Evolutionary conservation across 2,797 vertebrate species (phyloP), one percentile per base, ranked within the genome.

Genomic region (Argyrosomus regius): DNA sequence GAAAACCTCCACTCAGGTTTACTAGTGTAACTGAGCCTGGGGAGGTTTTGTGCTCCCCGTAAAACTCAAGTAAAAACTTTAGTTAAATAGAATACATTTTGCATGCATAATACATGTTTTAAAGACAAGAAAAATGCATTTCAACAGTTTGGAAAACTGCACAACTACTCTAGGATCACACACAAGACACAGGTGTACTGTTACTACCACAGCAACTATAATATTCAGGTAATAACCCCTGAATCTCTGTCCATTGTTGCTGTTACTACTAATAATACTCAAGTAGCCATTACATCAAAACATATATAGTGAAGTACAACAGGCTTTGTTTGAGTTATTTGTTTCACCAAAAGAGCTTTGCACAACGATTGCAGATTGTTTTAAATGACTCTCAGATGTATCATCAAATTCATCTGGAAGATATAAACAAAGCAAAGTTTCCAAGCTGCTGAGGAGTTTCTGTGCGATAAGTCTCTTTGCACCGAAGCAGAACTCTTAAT

Each of bases 331-430:
- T 22, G 13, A 46, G 0, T 7, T 22, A 35, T 17, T 26, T 58
- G 24, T 70, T 71, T 16, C 28, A 26, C 3, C 14, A 2, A 50
- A 56, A 20, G 2, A 16, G 4, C 17, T 53, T 77, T 81, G 65
- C 26, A 70, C 52, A 73, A 78, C 17, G 61, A 41, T 56, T 17
- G 11, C 24, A 57, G 6, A 59, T 62, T 3, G 3, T 50, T 58
- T 17, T 3, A 48, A 60, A 74, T 49, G 1, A 82, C 8, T 72
- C 4, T 39, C 68, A 82, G 57, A 72, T 75, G 72, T 20, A 8
- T 49, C 22, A 41, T 14, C 1, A 24, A 69, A 60, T 64, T 41
- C 3, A 78, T 85, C 75, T 89, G 80, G 61, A 79, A 10, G 11
- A 13, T 6, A 66, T 75, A 22, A 84, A 80, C 20, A 74, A 14